Percentiles rank a stretch among this genome's conserved stretches.
These are phyloP conservation scores for Dryobates pubescens DNA, from an alignment of 2,797 vertebrate species.

Conservation along the genomic window DNA sequence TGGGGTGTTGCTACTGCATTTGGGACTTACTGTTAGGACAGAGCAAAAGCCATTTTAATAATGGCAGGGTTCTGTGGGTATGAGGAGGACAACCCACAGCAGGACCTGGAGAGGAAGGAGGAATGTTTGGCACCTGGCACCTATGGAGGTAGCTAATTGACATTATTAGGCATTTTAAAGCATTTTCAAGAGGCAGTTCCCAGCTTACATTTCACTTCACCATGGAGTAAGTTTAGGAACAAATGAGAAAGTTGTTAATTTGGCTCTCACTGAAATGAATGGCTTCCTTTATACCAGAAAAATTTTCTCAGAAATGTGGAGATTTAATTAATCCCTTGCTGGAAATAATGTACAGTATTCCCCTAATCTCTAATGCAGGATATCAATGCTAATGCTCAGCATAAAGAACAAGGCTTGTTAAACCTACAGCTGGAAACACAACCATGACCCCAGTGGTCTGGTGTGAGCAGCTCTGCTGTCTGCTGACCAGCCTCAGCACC, in stretches of 20 bases:
- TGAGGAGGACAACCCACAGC: neutral
- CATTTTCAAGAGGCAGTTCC: neutral
- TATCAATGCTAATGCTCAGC: slow-evolving; percentile 15
- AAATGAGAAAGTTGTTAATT: slow-evolving; percentile 8
- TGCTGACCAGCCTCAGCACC: rapidly evolving
- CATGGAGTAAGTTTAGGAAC: neutral
- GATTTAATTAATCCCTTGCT: slow-evolving; percentile 56
- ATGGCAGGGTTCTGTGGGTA: neutral
- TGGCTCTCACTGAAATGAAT: slow-evolving; percentile 11
- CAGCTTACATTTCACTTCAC: neutral
- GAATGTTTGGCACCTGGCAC: neutral
- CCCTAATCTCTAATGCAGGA: slow-evolving; percentile 21
- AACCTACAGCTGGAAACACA: neutral
- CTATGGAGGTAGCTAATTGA: neutral
- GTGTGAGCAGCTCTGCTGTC: neutral
- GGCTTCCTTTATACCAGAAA: slow-evolving; percentile 7
- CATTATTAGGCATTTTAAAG: neutral
- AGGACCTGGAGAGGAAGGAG: neutral
- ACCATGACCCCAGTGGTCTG: rapidly evolving
- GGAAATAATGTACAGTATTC: slow-evolving; percentile 30
- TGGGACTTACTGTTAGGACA: neutral
- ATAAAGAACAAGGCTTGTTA: neutral
- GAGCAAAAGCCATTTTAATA: neutral
- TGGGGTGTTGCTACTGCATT: neutral
- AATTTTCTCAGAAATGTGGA: neutral